These are phyloP conservation scores for Discoglossus pictus DNA, from an alignment of 2,797 vertebrate genomes.

Conservation along the genomic window DNA sequence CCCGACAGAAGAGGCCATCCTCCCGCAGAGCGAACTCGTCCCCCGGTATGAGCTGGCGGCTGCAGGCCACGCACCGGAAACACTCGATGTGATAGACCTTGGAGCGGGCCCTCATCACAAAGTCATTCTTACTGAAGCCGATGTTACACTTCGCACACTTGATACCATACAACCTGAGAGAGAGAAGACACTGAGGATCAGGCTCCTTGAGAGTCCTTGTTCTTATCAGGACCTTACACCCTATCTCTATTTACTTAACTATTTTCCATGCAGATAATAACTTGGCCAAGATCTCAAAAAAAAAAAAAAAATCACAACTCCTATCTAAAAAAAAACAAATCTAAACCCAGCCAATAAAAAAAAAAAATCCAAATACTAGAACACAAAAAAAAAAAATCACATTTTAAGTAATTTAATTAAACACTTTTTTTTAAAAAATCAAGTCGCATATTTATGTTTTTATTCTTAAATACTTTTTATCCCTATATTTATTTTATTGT, in stretches of 20 bases:
- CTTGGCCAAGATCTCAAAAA: no score
- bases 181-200: conserved; percentile 6
- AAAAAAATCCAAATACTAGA: no score
- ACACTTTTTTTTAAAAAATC: no score
- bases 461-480: no score
- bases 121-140: conserved; percentile 97
- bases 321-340: no score
- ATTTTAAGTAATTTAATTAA: no score
- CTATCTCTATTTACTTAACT: conserved; percentile 18
- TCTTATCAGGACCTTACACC: conserved; percentile 13
- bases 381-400: no score
- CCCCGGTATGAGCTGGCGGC: conserved; percentile 94
- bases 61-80: conserved; percentile 96
- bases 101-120: conserved; percentile 94
- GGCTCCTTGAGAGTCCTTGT: conserved; percentile 30
- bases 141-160: conserved; percentile 97
- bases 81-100: conserved; percentile 98
- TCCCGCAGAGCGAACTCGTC: conserved; percentile 94
- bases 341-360: no score
- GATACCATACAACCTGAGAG: conserved; percentile 88
- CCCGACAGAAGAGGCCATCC: conserved; percentile 92
- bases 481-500: no score
- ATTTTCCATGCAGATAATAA: neutral
- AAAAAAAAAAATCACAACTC: no score
- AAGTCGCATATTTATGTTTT: no score